phyloP scores from a whole-genome alignment of 2,888 invertebrate genomes.

The Andrena flavipes region DNA sequence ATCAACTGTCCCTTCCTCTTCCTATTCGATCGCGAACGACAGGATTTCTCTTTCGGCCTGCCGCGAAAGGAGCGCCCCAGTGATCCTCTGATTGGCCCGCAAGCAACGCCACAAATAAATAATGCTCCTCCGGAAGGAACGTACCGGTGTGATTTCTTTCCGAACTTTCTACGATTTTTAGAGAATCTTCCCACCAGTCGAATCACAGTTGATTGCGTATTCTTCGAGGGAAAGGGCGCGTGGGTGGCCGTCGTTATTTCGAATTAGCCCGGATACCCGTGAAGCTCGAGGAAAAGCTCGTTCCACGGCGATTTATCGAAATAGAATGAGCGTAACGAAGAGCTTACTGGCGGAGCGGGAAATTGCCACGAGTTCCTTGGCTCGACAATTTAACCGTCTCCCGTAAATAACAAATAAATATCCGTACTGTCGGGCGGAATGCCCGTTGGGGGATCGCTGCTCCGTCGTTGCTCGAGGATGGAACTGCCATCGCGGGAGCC shows the following conservation, averaged over 20 bases:
- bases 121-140: not conserved
- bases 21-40: not conserved
- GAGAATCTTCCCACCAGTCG: constrained; percentile 11
- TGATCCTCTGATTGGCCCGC: not conserved
- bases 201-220: constrained; percentile 46
- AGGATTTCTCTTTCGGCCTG: not conserved
- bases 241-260: constrained; percentile 43
- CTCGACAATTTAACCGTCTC: constrained; percentile 33
- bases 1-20: not conserved
- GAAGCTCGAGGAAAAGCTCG: constrained; percentile 27
- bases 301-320: constrained; percentile 44
- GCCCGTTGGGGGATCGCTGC: not conserved
- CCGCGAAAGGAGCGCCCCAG: not conserved
- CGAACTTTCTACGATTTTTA: not conserved
- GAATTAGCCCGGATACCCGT: constrained; percentile 39
- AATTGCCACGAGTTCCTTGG: constrained; percentile 47
- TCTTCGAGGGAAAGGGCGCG: constrained; percentile 18
- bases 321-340: constrained; percentile 52
- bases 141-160: not conserved
- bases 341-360: constrained; percentile 28
- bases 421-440: constrained; percentile 33
- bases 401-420: constrained; percentile 56
- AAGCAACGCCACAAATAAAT: not conserved
- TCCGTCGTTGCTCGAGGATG: constrained; percentile 10
- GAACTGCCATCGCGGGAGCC: constrained; percentile 13